Conservation (phyloP, 2,113 vertebrate genomes). For the Plestiodon gilberti region DNA sequence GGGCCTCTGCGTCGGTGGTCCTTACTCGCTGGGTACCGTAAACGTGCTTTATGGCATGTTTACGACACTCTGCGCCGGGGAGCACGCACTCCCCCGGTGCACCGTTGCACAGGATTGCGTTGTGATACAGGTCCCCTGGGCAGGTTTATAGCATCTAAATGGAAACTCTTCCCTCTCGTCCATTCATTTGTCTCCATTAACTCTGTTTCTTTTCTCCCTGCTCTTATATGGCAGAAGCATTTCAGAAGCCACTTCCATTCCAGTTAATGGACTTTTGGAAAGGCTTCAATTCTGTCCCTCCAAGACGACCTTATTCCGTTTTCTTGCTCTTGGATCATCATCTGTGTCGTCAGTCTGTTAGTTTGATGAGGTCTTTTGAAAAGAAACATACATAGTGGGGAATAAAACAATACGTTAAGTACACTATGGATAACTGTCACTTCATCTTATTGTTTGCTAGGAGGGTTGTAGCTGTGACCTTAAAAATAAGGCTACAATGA, state of each 20-base stretch:
- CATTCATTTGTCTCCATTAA: constrained; percentile 26
- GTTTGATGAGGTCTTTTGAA: constrained; percentile 63
- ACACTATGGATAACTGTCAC: background rate
- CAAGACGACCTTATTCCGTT: constrained; percentile 59
- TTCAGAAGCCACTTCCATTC: constrained; percentile 68
- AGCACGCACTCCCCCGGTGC: too few species aligned
- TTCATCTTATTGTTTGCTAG: background rate
- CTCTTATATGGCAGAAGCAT: constrained; percentile 61
- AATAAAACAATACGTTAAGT: background rate
- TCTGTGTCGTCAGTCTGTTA: constrained; percentile 55
- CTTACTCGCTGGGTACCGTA: too few species aligned
- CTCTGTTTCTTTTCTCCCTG: constrained; percentile 42
- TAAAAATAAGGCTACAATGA: background rate
- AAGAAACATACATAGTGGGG: constrained; percentile 54
- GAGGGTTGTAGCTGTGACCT: background rate
- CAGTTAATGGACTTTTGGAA: constrained; percentile 73
- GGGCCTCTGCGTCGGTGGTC: too few species aligned
- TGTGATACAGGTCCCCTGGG: background rate
- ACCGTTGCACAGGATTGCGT: too few species aligned
- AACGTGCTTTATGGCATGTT: too few species aligned
- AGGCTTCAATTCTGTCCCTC: constrained; percentile 67
- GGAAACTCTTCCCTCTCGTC: constrained; percentile 36
- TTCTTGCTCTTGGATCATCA: constrained; percentile 63
- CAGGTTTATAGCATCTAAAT: constrained; percentile 26
- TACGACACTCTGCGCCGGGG: too few species aligned